Evolutionary conservation across 2,113 vertebrate genomes (phyloP).

Genomic region (Tenrec ecaudatus): DNA sequence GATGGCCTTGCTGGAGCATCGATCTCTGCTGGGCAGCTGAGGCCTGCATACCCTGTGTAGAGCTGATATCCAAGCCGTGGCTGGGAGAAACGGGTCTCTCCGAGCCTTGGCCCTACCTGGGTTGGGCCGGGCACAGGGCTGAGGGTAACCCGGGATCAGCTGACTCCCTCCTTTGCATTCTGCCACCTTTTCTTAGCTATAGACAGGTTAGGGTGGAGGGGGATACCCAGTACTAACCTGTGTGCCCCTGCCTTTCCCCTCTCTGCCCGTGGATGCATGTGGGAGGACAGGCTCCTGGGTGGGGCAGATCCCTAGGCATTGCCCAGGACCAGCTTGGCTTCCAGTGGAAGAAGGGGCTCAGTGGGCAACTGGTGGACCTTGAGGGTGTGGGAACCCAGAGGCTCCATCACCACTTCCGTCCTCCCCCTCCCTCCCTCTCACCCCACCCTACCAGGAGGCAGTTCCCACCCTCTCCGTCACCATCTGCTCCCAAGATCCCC

Average conservation of each 20-base stretch:
- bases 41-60: too few species aligned
- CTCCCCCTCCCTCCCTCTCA: constrained; percentile 29
- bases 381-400: too few species aligned
- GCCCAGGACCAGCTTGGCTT: too few species aligned
- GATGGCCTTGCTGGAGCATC: too few species aligned
- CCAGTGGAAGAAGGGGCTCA: too few species aligned
- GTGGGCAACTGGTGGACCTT: rapidly evolving
- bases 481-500: constrained; percentile 94
- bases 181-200: background rate
- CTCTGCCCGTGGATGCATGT: too few species aligned
- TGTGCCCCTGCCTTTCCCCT: background rate
- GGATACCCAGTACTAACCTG: background rate
- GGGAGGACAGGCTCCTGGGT: background rate
- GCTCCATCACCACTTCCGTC: background rate
- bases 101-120: too few species aligned
- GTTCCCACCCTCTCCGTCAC: constrained; percentile 96
- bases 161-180: background rate
- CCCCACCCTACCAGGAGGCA: constrained; percentile 90
- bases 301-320: too few species aligned
- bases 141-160: background rate
- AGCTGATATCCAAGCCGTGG: too few species aligned
- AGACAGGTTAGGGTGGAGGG: background rate
- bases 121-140: too few species aligned
- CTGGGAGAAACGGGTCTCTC: too few species aligned
- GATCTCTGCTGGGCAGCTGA: too few species aligned